Conservation (phyloP, 2,113 vertebrate species). For the Rhadina sibilatrix region DNA sequence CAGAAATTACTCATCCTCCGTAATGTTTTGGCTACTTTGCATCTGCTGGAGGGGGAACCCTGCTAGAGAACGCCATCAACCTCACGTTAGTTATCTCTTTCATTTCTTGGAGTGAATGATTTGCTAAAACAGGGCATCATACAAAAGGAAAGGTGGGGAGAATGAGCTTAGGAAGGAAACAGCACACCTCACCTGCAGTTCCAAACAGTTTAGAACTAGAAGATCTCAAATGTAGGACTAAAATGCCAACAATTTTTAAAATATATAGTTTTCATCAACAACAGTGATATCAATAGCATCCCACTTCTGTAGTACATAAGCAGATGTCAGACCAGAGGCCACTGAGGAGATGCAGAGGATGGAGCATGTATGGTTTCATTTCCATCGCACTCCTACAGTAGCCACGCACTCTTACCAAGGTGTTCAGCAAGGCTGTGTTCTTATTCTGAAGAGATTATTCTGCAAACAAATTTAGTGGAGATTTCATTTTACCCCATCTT, state of each 20-base stretch:
- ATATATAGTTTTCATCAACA: background rate
- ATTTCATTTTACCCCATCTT: background rate
- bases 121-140: background rate
- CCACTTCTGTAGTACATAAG: background rate
- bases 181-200: background rate
- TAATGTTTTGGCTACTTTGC: background rate
- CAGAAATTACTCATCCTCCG: background rate
- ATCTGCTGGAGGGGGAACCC: background rate
- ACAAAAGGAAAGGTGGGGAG: background rate
- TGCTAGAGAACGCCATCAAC: background rate
- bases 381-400: background rate
- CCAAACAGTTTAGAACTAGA: background rate
- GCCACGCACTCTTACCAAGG: background rate
- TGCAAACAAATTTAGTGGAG: background rate
- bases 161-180: background rate
- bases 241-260: background rate
- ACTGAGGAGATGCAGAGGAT: fast-evolving
- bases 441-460: background rate
- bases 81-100: background rate
- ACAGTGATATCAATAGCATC: background rate
- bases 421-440: background rate
- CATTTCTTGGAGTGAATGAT: background rate
- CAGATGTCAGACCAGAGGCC: background rate
- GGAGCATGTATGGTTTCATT: background rate
- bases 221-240: background rate